These are phyloP conservation scores for Drosophila mayri DNA, from an alignment of 1,140 invertebrate species.

Conservation along the genomic window DNA sequence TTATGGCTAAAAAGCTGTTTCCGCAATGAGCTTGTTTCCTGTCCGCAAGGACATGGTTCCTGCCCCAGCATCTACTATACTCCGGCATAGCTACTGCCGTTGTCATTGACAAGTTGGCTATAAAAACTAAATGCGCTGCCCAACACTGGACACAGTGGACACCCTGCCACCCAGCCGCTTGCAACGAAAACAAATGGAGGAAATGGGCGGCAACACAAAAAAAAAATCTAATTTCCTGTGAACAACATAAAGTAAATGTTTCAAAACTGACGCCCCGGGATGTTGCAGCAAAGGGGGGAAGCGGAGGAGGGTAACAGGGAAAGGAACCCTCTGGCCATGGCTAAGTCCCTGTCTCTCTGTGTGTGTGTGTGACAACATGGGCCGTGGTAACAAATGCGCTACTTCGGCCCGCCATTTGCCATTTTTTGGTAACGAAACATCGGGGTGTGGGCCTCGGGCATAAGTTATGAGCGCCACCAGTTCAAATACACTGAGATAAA, in stretches of 20 bases:
- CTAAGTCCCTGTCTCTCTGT: slow-evolving; percentile 17
- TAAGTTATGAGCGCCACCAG: slow-evolving; percentile 67
- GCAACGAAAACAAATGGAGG: slow-evolving; percentile 26
- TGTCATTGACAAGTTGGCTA: slow-evolving; percentile 78
- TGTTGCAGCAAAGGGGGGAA: slow-evolving; percentile 8
- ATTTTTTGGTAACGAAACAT: slow-evolving; percentile 56
- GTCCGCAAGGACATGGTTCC: slow-evolving; percentile 72
- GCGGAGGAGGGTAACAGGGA: too few relatives aligned
- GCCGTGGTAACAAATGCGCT: slow-evolving; percentile 76
- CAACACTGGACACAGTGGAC: slow-evolving; percentile 47
- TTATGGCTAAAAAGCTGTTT: slow-evolving; percentile 81
- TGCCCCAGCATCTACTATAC: slow-evolving; percentile 8
- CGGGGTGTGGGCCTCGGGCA: slow-evolving; percentile 46
- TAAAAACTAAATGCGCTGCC: slow-evolving; percentile 73
- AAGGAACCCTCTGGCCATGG: slow-evolving; percentile 22
- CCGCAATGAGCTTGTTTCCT: slow-evolving; percentile 83
- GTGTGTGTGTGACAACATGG: slow-evolving; percentile 67
- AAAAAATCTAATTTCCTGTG: slow-evolving; percentile 82
- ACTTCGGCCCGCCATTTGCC: slow-evolving; percentile 58
- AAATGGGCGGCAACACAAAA: slow-evolving; percentile 17
- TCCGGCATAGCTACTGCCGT: slow-evolving; percentile 21
- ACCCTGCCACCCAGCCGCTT: slow-evolving; percentile 7
- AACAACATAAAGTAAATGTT: slow-evolving; percentile 83
- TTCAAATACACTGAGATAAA: not conserved
- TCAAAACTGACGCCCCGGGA: slow-evolving; percentile 74